Evolutionary conservation across 2,888 invertebrate species (phyloP).

Genomic region (Falcaria lacertinaria): DNA sequence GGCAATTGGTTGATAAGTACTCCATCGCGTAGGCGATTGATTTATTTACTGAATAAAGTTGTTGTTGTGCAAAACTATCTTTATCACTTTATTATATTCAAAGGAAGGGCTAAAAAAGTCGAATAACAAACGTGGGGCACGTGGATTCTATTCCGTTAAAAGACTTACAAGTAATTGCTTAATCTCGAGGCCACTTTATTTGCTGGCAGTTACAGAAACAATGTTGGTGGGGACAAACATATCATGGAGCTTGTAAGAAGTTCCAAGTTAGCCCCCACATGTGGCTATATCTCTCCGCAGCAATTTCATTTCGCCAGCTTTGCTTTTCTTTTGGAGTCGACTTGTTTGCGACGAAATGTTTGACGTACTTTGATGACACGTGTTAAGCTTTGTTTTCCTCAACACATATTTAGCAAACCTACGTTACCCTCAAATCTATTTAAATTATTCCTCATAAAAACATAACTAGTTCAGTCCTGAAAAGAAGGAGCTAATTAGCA

Average conservation of each 20-base stretch:
- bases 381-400: neutral
- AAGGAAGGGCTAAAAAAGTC: too few relatives aligned
- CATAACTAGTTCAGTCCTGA: too few relatives aligned
- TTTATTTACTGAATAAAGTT: too few relatives aligned
- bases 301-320: conserved; percentile 1
- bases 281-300: neutral
- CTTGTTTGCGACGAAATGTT: neutral
- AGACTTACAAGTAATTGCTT: neutral
- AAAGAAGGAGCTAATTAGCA: too few relatives aligned
- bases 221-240: neutral
- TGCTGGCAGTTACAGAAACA: neutral
- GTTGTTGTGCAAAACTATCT: too few relatives aligned
- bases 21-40: too few relatives aligned
- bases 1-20: too few relatives aligned
- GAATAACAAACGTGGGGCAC: too few relatives aligned
- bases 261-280: neutral
- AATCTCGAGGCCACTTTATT: neutral
- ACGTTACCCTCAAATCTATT: too few relatives aligned
- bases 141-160: too few relatives aligned
- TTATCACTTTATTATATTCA: neutral
- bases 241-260: neutral
- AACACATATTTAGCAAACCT: too few relatives aligned
- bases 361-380: neutral
- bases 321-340: conserved; percentile 1
- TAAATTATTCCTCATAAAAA: too few relatives aligned